phyloP scores from a whole-genome alignment of 2,113 vertebrate species.

The Lasiurus cinereus region DNA sequence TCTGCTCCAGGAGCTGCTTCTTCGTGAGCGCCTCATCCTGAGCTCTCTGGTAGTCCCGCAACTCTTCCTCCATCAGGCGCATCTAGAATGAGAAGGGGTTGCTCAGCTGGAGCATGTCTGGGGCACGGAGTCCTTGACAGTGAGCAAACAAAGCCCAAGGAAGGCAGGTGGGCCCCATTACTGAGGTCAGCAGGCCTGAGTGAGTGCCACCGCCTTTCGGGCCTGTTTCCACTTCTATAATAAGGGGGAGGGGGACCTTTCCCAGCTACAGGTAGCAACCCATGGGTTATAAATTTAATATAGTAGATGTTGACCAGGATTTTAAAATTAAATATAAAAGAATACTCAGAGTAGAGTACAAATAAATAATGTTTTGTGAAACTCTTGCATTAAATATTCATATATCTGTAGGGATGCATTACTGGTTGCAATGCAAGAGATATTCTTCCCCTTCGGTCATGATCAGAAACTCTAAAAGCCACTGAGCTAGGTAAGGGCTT shows the following conservation, averaged over 20 bases:
- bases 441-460: not conserved
- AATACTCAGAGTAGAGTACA: not conserved
- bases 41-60: conserved; percentile 90
- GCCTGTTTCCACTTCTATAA: not conserved
- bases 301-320: not conserved
- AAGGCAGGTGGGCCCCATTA: rapidly evolving
- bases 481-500: not conserved
- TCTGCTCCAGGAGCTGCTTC: conserved; percentile 91
- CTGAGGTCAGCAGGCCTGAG: not conserved
- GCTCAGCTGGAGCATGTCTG: not conserved
- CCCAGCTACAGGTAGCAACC: not conserved
- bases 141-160: rapidly evolving
- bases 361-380: not conserved
- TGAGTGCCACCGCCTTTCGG: not conserved
- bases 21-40: conserved; percentile 91
- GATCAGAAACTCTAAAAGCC: conserved; percentile 1
- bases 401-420: not conserved
- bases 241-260: not conserved
- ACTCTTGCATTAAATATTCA: not conserved
- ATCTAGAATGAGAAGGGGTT: conserved; percentile 86
- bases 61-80: conserved; percentile 90
- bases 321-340: conserved; percentile 22
- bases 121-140: not conserved
- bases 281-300: not conserved
- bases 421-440: not conserved